phyloP scores from a whole-genome alignment of 1,140 invertebrate genomes.

The Dinothrombium tinctorium region DNA sequence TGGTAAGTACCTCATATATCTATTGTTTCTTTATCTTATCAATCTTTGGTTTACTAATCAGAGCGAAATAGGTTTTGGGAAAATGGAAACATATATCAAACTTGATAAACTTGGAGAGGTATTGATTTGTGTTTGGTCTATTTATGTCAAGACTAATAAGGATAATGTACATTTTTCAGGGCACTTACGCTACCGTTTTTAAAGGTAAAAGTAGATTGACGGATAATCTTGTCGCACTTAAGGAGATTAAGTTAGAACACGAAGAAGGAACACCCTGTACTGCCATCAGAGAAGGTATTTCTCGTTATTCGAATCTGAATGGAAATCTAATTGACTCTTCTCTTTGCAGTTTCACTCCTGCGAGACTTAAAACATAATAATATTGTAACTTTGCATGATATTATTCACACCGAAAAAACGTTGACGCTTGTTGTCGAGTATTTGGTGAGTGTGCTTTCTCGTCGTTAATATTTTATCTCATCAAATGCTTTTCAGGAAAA shows the following conservation, averaged over 20 bases:
- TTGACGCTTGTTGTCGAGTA: conserved; percentile 42
- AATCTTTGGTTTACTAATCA: conserved; percentile 15
- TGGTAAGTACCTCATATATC: conserved; percentile 20
- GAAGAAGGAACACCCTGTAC: conserved; percentile 49
- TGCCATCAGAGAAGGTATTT: conserved; percentile 36
- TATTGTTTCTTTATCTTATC: conserved; percentile 8
- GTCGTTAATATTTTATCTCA: not conserved
- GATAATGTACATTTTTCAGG: too few relatives aligned
- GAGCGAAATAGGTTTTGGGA: conserved; percentile 47
- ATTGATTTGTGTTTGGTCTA: too few relatives aligned
- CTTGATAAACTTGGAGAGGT: conserved; percentile 40
- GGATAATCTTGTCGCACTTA: conserved; percentile 38
- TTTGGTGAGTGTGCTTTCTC: conserved; percentile 23
- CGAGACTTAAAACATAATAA: conserved; percentile 31
- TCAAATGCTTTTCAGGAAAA: conserved; percentile 24
- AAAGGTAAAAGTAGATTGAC: conserved; percentile 39
- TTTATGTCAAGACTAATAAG: too few relatives aligned
- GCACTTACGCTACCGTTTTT: conserved; percentile 47
- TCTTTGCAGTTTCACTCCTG: conserved; percentile 28
- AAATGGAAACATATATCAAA: conserved; percentile 45
- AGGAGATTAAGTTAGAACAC: conserved; percentile 45
- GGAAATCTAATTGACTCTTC: not conserved
- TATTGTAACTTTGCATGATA: conserved; percentile 41
- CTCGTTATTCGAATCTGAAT: not conserved
- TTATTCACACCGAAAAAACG: conserved; percentile 40